phyloP scores from a whole-genome alignment of 2,888 invertebrate genomes.

The Mythimna impura region DNA sequence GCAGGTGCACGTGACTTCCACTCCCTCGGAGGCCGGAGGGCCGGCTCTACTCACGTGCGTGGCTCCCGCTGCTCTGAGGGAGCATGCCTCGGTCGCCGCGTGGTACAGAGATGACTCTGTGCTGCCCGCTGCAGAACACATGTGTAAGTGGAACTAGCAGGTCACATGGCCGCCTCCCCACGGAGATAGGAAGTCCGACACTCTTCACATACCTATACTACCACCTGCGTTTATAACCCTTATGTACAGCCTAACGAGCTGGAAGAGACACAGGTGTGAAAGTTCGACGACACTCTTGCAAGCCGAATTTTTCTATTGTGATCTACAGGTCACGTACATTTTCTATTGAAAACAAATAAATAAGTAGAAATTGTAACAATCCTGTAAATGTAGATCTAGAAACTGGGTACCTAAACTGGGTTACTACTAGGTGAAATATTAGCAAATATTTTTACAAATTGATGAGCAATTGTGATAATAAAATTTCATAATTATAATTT shows the following conservation, averaged over 20 bases:
- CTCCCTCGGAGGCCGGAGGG: slow-evolving; percentile 93
- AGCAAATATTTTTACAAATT: not conserved
- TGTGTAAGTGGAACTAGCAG: slow-evolving; percentile 73
- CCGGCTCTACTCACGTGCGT: slow-evolving; percentile 93
- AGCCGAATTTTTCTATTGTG: no score
- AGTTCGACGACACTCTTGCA: not conserved
- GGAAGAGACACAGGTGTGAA: no score
- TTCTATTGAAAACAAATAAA: not conserved
- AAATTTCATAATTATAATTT: no score
- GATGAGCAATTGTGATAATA: not conserved
- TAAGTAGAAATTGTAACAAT: not conserved
- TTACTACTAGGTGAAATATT: not conserved
- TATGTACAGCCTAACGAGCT: no score
- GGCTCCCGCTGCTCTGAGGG: slow-evolving; percentile 91
- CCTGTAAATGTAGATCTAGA: not conserved
- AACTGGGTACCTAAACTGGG: no score
- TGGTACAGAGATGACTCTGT: slow-evolving; percentile 95
- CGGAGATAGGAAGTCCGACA: no score
- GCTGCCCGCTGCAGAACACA: slow-evolving; percentile 90
- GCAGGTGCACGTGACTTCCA: slow-evolving; percentile 93
- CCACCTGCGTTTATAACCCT: no score
- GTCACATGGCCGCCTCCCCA: no score
- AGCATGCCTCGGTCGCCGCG: slow-evolving; percentile 94
- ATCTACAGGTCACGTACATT: not conserved
- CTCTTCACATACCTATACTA: no score